These are phyloP conservation scores for Ctenicera cuprea DNA, from an alignment of 2,888 invertebrate species.

Conservation along the genomic window DNA sequence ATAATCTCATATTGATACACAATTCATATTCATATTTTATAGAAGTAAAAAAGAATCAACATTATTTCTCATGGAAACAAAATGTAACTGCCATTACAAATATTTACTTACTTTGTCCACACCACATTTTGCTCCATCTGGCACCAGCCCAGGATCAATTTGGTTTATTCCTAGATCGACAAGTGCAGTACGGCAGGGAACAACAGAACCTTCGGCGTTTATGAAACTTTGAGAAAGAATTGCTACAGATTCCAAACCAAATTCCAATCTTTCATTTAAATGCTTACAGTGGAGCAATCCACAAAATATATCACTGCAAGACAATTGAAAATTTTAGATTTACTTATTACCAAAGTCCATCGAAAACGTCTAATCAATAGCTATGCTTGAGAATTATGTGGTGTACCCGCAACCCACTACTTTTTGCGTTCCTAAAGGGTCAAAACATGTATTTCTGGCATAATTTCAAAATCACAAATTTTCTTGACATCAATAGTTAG, in stretches of 20 bases:
- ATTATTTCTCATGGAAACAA: too few species aligned
- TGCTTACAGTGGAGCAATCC: conserved; percentile 97
- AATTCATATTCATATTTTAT: conserved; percentile 7
- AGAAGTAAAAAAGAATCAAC: too few species aligned
- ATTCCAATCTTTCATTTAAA: conserved; percentile 93
- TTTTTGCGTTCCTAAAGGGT: too few species aligned
- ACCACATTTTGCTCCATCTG: conserved; percentile 95
- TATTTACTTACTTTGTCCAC: conserved; percentile 80
- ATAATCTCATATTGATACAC: not conserved
- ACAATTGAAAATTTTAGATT: too few species aligned
- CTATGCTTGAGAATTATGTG: too few species aligned
- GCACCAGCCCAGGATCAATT: conserved; percentile 95
- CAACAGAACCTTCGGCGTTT: conserved; percentile 85
- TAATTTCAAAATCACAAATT: too few species aligned
- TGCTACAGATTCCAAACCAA: conserved; percentile 95
- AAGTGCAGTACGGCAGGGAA: conserved; percentile 93
- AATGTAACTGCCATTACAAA: not conserved
- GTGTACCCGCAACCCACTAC: too few species aligned
- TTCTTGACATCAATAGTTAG: too few species aligned
- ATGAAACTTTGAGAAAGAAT: conserved; percentile 89
- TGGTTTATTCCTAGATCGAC: conserved; percentile 93
- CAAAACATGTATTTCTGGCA: too few species aligned
- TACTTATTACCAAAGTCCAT: too few species aligned
- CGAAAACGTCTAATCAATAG: too few species aligned
- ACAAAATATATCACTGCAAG: conserved; percentile 82